Evolutionary conservation across 2,113 vertebrate species (phyloP).

Genomic region (Apteryx mantelli): DNA sequence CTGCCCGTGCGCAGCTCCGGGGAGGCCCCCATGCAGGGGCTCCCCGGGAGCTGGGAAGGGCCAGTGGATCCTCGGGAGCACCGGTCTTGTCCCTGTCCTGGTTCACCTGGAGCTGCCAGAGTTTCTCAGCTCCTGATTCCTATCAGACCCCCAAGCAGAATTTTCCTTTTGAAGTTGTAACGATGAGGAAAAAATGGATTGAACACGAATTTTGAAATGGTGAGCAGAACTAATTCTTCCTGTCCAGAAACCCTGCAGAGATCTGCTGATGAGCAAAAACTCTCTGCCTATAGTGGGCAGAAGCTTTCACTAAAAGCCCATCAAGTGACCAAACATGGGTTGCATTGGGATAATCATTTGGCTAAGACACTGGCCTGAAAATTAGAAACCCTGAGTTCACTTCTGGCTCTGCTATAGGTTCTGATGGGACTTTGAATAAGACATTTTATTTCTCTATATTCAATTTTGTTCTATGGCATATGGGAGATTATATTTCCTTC

Average conservation of each 20-base stretch:
- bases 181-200: not conserved
- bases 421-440: not conserved
- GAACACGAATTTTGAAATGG: not conserved
- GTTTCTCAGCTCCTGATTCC: not conserved
- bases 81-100: not conserved
- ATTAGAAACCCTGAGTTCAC: not conserved
- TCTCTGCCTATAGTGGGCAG: not conserved
- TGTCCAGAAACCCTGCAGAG: not conserved
- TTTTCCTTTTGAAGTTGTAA: not conserved
- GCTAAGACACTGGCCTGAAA: not conserved
- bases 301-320: not conserved
- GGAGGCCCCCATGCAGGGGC: not conserved
- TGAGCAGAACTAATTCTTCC: not conserved
- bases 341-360: not conserved
- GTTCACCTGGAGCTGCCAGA: not conserved
- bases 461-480: not conserved
- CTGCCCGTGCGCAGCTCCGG: not conserved
- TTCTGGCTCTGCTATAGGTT: not conserved
- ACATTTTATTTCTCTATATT: not conserved
- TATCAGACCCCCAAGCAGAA: not conserved
- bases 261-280: not conserved
- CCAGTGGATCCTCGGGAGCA: accelerated
- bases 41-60: accelerated
- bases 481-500: not conserved
- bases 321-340: not conserved